Base-by-base conservation (phyloP, 2,113 vertebrate species). In the Dipodomys stephensi region DNA sequence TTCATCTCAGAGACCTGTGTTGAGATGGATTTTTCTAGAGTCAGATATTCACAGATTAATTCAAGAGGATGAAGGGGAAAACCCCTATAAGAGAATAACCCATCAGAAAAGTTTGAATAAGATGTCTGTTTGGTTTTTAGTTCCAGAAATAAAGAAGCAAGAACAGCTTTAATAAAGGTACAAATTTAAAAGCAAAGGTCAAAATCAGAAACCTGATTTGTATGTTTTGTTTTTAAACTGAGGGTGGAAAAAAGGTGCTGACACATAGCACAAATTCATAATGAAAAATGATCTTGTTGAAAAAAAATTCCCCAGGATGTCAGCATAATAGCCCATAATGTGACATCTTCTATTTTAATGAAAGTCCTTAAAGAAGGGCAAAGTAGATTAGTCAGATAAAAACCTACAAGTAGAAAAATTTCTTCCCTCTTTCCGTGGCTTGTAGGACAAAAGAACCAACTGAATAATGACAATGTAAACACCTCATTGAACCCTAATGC, bases 231-330 rank as follows among this genome's bases (percentile, higher is more conserved):
- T 97, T 97, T 96, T 95, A 95, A 97, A 93, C 91, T 69, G 74
- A 74, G 35, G 80, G 76, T 57, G 84, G 81, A 80, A 93, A 96
- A 95, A 35, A 96, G 96, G 96, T 94, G 97, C 97, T 98, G 98
- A 98, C 97, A 97, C 97, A 98, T 96, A 97, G 93, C 96, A 96
- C 96, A 97, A 98, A 97, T 97, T 98, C 97, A 97, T 95, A 98
- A 95, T 90, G 97, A 98, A 98, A 98, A 93, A 95, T 22, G 92
- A 97, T 97, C 96, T 96, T 98, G 94, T 93, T 92, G 96, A 93
- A 96, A 95, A 94, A 95, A 98, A 98, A 98, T 96, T 97, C 96
- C 98, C 97, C 92, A 92, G 95, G 74, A 76, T 97, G 97, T 98
- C 96, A 98, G 94, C 98, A 97, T 91, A 97, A 96, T 85, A 97